Conservation (phyloP, 2,888 invertebrate genomes). For the Eulithis testata region DNA sequence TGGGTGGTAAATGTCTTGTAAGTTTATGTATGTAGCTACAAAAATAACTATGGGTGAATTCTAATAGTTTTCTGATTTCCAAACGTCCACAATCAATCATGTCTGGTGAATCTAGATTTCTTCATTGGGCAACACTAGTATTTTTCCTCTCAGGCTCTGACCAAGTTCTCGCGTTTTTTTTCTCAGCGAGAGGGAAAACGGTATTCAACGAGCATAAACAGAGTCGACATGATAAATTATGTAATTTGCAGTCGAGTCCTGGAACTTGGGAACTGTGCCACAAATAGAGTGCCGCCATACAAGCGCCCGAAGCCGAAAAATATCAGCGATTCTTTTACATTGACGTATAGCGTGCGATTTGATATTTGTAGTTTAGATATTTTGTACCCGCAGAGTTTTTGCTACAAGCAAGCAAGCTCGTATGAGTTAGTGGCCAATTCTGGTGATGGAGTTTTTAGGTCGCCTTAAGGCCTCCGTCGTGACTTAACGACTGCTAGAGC, state of each 20-base stretch:
- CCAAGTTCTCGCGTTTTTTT: slow-evolving; percentile 36
- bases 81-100: slow-evolving; percentile 8
- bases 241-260: slow-evolving; percentile 65
- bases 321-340: slow-evolving; percentile 36
- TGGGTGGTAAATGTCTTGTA: too few relatives aligned
- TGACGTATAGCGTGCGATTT: not conserved
- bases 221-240: slow-evolving; percentile 69
- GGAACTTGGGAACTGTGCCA: slow-evolving; percentile 44
- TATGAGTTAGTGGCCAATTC: too few relatives aligned
- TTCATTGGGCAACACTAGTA: not conserved
- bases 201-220: slow-evolving; percentile 58
- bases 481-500: too few relatives aligned
- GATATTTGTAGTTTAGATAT: not conserved
- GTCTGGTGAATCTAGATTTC: too few relatives aligned
- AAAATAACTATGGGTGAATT: too few relatives aligned
- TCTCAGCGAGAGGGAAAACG: slow-evolving; percentile 52
- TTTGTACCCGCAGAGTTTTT: not conserved
- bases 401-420: too few relatives aligned
- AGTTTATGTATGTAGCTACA: too few relatives aligned
- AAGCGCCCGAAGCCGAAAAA: not conserved
- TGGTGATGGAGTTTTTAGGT: too few relatives aligned
- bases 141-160: slow-evolving; percentile 16
- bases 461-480: too few relatives aligned
- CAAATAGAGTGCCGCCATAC: slow-evolving; percentile 47
- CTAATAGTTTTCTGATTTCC: too few relatives aligned